Conservation (phyloP, 2,888 invertebrate species). For the Neoitamus cyanurus region DNA sequence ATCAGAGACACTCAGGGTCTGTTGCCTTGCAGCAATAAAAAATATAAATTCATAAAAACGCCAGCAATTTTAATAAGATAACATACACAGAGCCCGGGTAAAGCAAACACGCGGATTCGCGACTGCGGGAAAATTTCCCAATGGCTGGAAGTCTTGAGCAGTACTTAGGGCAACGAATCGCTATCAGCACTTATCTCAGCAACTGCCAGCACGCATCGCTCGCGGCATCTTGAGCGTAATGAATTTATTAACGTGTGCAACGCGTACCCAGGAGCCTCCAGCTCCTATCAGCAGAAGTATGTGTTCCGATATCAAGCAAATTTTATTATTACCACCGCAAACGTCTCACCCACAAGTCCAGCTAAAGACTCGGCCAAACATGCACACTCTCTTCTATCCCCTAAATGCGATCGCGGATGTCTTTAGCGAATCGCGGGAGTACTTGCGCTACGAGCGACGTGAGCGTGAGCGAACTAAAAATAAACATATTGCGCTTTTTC, state of each 20-base stretch:
- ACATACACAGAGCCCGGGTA: not conserved
- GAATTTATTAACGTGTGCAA: constrained; percentile 33
- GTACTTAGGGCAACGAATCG: not conserved
- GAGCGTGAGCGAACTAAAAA: not conserved
- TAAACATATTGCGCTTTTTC: not conserved
- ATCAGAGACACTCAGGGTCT: constrained; percentile 9
- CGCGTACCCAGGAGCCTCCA: not conserved
- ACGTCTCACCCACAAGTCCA: not conserved
- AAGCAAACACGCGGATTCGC: not conserved
- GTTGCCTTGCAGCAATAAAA: constrained; percentile 12
- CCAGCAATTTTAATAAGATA: constrained; percentile 27
- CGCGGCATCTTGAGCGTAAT: not conserved
- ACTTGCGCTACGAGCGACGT: not conserved
- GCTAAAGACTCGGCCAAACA: not conserved
- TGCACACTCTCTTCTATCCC: not conserved
- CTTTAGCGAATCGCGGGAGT: not conserved
- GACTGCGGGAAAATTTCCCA: not conserved
- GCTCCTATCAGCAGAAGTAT: not conserved
- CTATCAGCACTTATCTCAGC: not conserved
- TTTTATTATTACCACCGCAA: not conserved
- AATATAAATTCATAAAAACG: constrained; percentile 27
- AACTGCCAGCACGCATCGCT: not conserved
- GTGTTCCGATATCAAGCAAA: not conserved
- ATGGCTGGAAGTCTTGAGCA: not conserved
- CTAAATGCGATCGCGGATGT: not conserved